Evolutionary conservation across 2,797 vertebrate species (phyloP), one percentile per base, ranked within the genome.

Genomic region (Anas georgica): DNA sequence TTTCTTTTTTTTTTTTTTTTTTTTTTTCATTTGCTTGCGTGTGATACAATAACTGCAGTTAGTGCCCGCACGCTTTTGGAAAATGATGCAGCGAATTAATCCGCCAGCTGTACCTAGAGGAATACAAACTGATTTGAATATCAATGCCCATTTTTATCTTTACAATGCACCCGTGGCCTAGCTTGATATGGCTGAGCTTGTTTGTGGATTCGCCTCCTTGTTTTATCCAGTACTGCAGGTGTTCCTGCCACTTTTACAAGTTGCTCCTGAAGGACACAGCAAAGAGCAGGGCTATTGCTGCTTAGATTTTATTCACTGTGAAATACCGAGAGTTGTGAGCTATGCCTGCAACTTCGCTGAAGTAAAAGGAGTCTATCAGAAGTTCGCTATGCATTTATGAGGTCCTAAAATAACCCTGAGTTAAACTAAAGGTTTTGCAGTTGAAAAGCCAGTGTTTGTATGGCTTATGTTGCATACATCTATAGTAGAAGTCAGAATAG

Each of bases 21-120:
- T 45, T 76, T 86, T 86, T n/a, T 7, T 7, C 15, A 43, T 93
- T 93, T 93, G 66, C 54, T 60, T 45, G 6, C 91, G 73, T 46
- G 5, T 89, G 86, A 29, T 93, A 87, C 2, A 11, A 14, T 94
- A 84, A 45, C 95, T 91, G 93, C 73, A 48, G 63, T 86, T 83
- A 17, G 81, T 88, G 70, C 67, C 91, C 70, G 86, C 88, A 96
- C 69, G 6, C 95, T 96, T 96, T 95, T 25, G 84, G 94, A 97
- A 97, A 97, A 97, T 98, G 97, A 97, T 98, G 97, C 97, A 97
- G 97, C 26, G 84, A 96, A 97, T 98, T 98, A 97, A 94, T 94
- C 96, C 88, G 68, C 72, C 83, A 83, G 95, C 94, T 96, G 94
- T 93, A 95, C 78, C 73, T 18, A 70, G 93, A 94, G 94, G 86